Conservation (phyloP, 2,888 invertebrate genomes). For the Sipha maydis region DNA sequence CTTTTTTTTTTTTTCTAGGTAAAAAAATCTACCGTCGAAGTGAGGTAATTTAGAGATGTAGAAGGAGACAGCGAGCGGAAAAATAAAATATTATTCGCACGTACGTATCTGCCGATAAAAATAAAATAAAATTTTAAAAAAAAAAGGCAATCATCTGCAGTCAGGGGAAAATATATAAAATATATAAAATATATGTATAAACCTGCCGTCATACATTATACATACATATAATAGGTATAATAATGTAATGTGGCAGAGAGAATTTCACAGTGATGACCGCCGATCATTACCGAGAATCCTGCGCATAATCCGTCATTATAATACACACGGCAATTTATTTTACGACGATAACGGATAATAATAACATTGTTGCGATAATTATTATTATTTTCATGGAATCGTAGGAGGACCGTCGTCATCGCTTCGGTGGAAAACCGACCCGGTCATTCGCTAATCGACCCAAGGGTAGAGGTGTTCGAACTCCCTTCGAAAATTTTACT, state of each 20-base stretch:
- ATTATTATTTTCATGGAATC: neutral
- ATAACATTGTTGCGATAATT: neutral
- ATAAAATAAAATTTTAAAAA: neutral
- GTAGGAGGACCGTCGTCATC: neutral
- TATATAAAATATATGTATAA: neutral
- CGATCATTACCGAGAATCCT: neutral
- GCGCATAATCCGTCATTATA: neutral
- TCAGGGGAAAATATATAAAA: neutral
- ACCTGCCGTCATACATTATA: too few species aligned
- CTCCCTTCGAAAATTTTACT: too few species aligned
- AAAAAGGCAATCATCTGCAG: too few species aligned
- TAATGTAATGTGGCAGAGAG: neutral
- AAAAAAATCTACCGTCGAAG: neutral
- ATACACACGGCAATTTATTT: neutral
- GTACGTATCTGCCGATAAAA: neutral
- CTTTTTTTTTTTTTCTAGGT: neutral
- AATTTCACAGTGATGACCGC: slow-evolving; percentile 17
- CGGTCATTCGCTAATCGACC: too few species aligned
- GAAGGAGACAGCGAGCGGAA: neutral
- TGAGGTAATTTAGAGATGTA: too few species aligned
- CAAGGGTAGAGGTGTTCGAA: too few species aligned
- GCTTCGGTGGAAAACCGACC: too few species aligned
- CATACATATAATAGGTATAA: neutral
- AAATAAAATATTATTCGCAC: neutral
- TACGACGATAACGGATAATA: neutral